These are phyloP conservation scores for Siderastrea radians DNA, from an alignment of 92 coral and sea anemone genomes.

Conservation along the genomic window DNA sequence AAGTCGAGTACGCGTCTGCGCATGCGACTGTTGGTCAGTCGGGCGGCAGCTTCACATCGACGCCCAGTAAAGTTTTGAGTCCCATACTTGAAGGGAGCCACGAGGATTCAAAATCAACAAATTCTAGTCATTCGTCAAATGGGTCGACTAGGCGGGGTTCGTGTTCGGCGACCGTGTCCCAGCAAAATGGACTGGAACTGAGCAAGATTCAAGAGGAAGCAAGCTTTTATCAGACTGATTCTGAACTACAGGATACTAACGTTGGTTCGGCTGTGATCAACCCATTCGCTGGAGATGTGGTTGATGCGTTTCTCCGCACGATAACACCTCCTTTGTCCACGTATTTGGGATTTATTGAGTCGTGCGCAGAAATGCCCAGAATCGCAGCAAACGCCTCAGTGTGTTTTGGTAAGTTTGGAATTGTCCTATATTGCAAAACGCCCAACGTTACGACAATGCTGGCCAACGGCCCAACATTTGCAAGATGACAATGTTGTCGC, in stretches of 20 bases:
- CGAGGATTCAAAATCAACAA: slow-evolving; percentile 79
- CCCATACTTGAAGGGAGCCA: slow-evolving; percentile 96
- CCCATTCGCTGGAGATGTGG: slow-evolving; percentile 89
- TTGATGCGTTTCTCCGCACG: slow-evolving; percentile 42
- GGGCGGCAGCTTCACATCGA: slow-evolving; percentile 67
- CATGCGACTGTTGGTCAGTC: slow-evolving; percentile 22
- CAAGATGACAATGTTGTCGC: too few species aligned
- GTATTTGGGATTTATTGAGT: slow-evolving; percentile 69
- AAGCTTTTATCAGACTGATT: slow-evolving; percentile 13
- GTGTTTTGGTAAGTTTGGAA: slow-evolving; percentile 69
- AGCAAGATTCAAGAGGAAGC: slow-evolving; percentile 53
- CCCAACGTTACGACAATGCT: too few species aligned
- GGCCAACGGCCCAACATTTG: too few species aligned
- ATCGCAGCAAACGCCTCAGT: slow-evolving; percentile 77
- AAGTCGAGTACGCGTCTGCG: slow-evolving; percentile 26
- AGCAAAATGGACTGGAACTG: slow-evolving; percentile 66
- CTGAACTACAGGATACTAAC: slow-evolving; percentile 16
- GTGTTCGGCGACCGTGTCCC: slow-evolving; percentile 65
- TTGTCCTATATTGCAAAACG: neutral
- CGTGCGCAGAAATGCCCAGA: slow-evolving; percentile 66
- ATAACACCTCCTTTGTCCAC: slow-evolving; percentile 69
- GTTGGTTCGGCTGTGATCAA: slow-evolving; percentile 76
- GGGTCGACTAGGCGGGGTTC: slow-evolving; percentile 71
- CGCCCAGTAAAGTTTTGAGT: slow-evolving; percentile 88
- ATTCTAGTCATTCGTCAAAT: slow-evolving; percentile 71